Conservation (phyloP, 2,113 vertebrate genomes). For the Ia io region DNA sequence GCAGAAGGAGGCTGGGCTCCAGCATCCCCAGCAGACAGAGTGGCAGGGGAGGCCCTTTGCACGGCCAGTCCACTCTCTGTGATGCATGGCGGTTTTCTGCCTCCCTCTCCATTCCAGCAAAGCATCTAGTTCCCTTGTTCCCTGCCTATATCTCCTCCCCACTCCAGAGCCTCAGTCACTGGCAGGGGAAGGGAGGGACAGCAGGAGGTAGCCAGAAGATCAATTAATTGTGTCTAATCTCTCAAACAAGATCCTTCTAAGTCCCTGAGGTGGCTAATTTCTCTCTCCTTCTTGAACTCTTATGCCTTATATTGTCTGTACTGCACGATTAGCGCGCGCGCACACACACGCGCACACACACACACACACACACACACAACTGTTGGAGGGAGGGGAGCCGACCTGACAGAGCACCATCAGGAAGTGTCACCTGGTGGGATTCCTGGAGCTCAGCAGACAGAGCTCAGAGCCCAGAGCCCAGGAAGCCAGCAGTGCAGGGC, state of each 20-base stretch:
- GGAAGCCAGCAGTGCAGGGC: not conserved
- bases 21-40: not conserved
- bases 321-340: not conserved
- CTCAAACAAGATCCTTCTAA: conserved; percentile 51
- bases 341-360: not conserved
- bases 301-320: not conserved
- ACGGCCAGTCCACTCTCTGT: rapidly evolving
- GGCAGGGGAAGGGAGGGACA: not conserved
- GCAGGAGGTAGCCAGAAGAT: not conserved
- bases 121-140: not conserved
- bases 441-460: not conserved
- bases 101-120: not conserved
- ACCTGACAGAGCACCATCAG: not conserved
- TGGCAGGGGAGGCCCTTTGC: not conserved
- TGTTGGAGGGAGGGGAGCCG: not conserved
- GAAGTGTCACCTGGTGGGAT: not conserved
- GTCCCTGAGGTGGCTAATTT: conserved; percentile 39
- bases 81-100: not conserved
- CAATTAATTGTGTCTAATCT: conserved; percentile 56
- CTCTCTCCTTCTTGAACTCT: conserved; percentile 47
- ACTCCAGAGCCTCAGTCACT: not conserved
- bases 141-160: conserved; percentile 21
- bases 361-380: not conserved
- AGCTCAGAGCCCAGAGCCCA: not conserved
- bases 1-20: not conserved